A percentile compares a stretch with the other conserved stretches of the same genome.
Evolutionary conservation across 2,888 invertebrate genomes (phyloP).

Genomic region (Phortica okadai): DNA sequence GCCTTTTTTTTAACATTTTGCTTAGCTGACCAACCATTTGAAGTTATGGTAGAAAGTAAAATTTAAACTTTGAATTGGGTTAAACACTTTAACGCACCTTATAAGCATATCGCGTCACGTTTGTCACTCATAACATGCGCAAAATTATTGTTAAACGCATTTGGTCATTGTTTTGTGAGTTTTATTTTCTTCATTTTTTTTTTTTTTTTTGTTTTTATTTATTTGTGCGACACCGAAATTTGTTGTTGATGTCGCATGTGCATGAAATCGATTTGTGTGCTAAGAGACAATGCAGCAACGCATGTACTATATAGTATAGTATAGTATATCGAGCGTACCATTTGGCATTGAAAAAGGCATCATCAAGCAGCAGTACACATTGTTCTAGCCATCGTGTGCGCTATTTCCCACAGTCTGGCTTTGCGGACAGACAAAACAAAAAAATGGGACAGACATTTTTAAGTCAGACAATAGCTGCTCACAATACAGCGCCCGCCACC

Average conservation of each 20-base stretch:
- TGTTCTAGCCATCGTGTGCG: constrained; percentile 25
- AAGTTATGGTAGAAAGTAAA: neutral
- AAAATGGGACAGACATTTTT: neutral
- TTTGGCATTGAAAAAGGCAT: constrained; percentile 62
- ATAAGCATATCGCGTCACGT: constrained; percentile 10
- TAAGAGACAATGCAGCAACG: constrained; percentile 24
- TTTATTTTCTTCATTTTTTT: neutral
- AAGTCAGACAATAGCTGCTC: neutral
- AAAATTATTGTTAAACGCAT: constrained; percentile 31
- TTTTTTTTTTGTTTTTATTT: neutral
- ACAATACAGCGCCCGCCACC: no score
- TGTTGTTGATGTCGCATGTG: neutral
- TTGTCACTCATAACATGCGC: constrained; percentile 31
- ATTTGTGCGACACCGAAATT: neutral
- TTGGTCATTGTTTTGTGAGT: neutral
- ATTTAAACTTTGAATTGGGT: constrained; percentile 8
- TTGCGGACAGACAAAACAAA: neutral
- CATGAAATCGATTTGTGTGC: neutral
- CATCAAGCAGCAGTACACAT: neutral
- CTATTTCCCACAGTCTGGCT: constrained; percentile 33
- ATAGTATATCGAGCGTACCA: constrained; percentile 52
- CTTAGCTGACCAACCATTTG: neutral
- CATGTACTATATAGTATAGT: constrained; percentile 40
- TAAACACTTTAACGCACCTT: constrained; percentile 23
- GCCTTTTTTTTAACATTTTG: neutral